These are phyloP conservation scores for Siniperca undulata DNA, from an alignment of 2,797 vertebrate species.

Conservation along the genomic window DNA sequence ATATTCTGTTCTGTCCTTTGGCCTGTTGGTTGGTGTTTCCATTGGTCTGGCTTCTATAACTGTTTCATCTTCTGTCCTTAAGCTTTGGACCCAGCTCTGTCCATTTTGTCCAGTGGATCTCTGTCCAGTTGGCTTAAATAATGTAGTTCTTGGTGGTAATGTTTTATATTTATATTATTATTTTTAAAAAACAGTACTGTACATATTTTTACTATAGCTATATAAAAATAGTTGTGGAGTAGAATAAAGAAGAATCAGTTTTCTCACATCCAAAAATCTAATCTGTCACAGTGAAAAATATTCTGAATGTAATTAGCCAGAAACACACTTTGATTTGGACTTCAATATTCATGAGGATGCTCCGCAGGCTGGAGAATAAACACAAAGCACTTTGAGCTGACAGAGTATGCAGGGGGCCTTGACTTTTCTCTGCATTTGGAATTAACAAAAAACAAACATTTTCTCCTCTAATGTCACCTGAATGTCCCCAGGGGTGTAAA, in stretches of 20 bases:
- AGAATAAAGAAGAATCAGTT: neutral
- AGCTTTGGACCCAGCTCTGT: neutral
- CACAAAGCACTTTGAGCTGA: conserved; percentile 24
- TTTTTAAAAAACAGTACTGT: neutral
- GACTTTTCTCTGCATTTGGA: conserved; percentile 21
- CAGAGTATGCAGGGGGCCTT: neutral
- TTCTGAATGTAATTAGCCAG: conserved; percentile 20
- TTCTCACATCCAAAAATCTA: neutral
- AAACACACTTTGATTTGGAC: conserved; percentile 34
- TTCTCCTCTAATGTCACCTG: conserved; percentile 8
- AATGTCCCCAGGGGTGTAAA: neutral
- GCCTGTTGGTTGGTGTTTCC: conserved; percentile 5
- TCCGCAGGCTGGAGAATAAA: conserved; percentile 21
- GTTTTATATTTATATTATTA: neutral
- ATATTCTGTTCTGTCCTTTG: conserved; percentile 23
- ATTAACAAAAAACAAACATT: conserved; percentile 20
- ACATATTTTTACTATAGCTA: neutral
- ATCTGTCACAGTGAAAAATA: neutral
- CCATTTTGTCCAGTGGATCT: neutral
- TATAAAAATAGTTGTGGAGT: neutral
- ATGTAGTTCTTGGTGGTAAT: no score
- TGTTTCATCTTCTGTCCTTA: neutral
- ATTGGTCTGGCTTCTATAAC: neutral
- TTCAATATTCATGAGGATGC: conserved; percentile 35
- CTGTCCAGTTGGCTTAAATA: neutral